phyloP scores from a whole-genome alignment of 2,888 invertebrate genomes.

The Callyntrura guangdongensis region DNA sequence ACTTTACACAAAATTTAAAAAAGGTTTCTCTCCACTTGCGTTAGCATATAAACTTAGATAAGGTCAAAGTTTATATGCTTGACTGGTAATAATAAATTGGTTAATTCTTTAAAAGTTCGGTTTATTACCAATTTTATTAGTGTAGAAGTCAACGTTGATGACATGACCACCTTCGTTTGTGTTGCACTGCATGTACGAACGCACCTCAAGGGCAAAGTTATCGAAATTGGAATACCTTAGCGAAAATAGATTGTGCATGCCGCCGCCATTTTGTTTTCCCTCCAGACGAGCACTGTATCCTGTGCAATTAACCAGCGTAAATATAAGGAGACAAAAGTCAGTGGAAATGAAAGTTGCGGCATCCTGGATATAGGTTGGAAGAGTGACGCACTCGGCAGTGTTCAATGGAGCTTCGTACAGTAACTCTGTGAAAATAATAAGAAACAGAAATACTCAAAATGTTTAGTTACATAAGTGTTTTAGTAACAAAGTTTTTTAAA shows the following conservation, averaged over 20 bases:
- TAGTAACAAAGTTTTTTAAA: too few species aligned
- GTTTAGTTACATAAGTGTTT: too few species aligned
- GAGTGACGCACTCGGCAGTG: neutral
- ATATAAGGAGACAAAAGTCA: neutral
- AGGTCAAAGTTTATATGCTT: too few species aligned
- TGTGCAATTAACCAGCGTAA: neutral
- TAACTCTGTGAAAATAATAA: too few species aligned
- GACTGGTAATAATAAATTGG: too few species aligned
- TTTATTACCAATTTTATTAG: neutral
- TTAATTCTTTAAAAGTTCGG: neutral
- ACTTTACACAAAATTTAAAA: too few species aligned
- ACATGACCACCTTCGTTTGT: neutral
- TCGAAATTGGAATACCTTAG: neutral
- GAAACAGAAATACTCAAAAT: too few species aligned
- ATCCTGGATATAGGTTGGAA: neutral
- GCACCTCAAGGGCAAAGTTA: neutral
- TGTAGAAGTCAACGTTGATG: neutral
- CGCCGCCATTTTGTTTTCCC: neutral
- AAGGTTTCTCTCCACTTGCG: too few species aligned
- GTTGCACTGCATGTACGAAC: neutral
- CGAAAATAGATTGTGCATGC: neutral
- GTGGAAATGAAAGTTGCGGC: neutral
- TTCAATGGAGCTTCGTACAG: too few species aligned
- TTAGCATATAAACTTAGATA: too few species aligned
- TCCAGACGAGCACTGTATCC: neutral